Base-by-base conservation (phyloP, 2,797 vertebrate species). In the Scomberomorus guttatus region DNA sequence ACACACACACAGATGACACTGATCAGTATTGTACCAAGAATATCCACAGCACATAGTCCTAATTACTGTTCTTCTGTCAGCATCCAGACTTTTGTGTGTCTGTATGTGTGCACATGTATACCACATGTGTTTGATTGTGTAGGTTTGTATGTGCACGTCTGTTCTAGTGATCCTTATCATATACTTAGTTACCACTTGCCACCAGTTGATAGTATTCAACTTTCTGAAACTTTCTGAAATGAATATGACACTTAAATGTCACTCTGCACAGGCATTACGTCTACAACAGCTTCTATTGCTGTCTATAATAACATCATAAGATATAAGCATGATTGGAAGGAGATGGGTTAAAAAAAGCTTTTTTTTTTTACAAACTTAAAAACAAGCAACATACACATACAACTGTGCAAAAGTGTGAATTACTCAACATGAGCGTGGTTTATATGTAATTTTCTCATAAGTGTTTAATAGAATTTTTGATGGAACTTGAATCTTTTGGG, bases 11-110 rank as follows among this genome's bases (percentile, higher is more conserved):
- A 55, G 63, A 84, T 86, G 84, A 90, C 85, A 90, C 75, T 83
- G 85, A 91, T 92, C 89, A 83, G 83, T 83, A 86, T 79, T 84
- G 89, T 85, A 91, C 80, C 80, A 75, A 88, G 92, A 89, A 92
- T 89, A 92, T 82, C 82, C 75, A 78, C 75, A 79, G 68, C 79
- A 83, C 77, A 84, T 18, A 75, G 77, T 75, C 60, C 79, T 90
- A 90, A 94, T 90, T 92, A 83, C 79, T 83, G 80, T 75, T 88
- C 79, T 74, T 76, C 77, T 82, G 77, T 83, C 77, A 82, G 82
- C 72, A 68, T 77, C 63, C 61, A 77, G 66, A 86, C 79, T 71
- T 64, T 86, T 84, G 71, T 87, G 79, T 63, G 59, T 77, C 32
- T 69, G 60, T 48, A 37, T 73, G 54, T 79, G 72, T 66, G 58